Percentiles rank a stretch among this genome's conserved stretches.
These are phyloP conservation scores for Drosophila equinoxialis DNA, from an alignment of 1,140 invertebrate genomes.

Conservation along the genomic window DNA sequence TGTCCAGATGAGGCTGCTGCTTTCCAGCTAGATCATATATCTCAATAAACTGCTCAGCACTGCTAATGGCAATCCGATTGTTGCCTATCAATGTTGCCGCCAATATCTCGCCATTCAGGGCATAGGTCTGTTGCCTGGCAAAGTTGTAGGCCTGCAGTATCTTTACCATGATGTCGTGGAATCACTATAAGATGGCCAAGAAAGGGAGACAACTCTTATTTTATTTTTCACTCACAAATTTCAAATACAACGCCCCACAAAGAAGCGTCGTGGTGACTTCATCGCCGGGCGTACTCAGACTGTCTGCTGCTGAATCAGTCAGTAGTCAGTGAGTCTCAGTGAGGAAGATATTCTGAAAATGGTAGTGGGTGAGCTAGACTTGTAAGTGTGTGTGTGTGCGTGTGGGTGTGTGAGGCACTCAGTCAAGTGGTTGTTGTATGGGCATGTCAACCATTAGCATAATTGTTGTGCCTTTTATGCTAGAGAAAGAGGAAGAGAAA, in stretches of 20 bases:
- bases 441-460: conserved; percentile 63
- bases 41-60: conserved; percentile 80
- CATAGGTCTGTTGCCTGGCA: conserved; percentile 75
- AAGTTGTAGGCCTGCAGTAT: conserved; percentile 81
- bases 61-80: conserved; percentile 78
- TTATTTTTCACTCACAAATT: conserved; percentile 23
- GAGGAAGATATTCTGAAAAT: conserved; percentile 16
- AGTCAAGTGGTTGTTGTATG: conserved; percentile 58
- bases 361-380: conserved; percentile 44
- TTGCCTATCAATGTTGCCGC: conserved; percentile 73
- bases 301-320: conserved; percentile 43
- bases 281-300: conserved; percentile 59
- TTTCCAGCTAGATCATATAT: conserved; percentile 79
- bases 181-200: conserved; percentile 27
- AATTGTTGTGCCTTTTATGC: conserved; percentile 61
- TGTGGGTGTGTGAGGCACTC: conserved; percentile 1
- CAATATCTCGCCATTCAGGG: conserved; percentile 77
- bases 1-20: conserved; percentile 35
- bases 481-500: conserved; percentile 14
- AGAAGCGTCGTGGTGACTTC: conserved; percentile 55
- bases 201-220: conserved; percentile 14
- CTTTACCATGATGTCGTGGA: conserved; percentile 68
- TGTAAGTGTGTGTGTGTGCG: conserved; percentile 11
- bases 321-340: conserved; percentile 31
- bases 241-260: conserved; percentile 58